A percentile compares a stretch with the other conserved stretches of the same genome.
Evolutionary conservation across 2,113 vertebrate genomes (phyloP).

Genomic region (Elanoides forficatus): DNA sequence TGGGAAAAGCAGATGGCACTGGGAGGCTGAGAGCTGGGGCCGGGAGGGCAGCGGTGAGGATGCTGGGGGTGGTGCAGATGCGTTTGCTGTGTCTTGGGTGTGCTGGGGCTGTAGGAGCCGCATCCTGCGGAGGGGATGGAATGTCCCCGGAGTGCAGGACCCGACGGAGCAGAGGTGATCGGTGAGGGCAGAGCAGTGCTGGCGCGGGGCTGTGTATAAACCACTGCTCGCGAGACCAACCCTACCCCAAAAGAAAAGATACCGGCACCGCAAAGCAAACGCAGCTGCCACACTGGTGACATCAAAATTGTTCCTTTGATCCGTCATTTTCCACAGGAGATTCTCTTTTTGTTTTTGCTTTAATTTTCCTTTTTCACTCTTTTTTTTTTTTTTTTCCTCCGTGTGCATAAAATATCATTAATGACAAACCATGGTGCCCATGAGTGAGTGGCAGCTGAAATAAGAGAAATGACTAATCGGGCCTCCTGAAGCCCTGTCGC

Average conservation of each 20-base stretch:
- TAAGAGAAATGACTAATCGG: slow-evolving; percentile 79
- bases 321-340: slow-evolving; percentile 52
- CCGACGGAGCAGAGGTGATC: accelerated
- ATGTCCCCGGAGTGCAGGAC: accelerated
- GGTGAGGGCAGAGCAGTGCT: neutral
- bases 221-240: neutral
- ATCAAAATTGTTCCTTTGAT: slow-evolving; percentile 72
- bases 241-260: neutral
- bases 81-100: neutral
- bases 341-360: slow-evolving; percentile 23
- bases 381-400: neutral
- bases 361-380: neutral
- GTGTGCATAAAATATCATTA: slow-evolving; percentile 76
- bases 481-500: slow-evolving; percentile 72
- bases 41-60: neutral
- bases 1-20: neutral
- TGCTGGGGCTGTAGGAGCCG: neutral
- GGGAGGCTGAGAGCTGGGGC: neutral
- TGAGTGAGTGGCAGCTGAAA: slow-evolving; percentile 83
- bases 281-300: slow-evolving; percentile 63
- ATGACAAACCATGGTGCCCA: slow-evolving; percentile 78
- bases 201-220: neutral
- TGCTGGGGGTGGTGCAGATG: accelerated
- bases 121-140: neutral
- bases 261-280: neutral